These are phyloP conservation scores for Nylanderia fulva DNA, from an alignment of 1,140 invertebrate species.

Conservation along the genomic window DNA sequence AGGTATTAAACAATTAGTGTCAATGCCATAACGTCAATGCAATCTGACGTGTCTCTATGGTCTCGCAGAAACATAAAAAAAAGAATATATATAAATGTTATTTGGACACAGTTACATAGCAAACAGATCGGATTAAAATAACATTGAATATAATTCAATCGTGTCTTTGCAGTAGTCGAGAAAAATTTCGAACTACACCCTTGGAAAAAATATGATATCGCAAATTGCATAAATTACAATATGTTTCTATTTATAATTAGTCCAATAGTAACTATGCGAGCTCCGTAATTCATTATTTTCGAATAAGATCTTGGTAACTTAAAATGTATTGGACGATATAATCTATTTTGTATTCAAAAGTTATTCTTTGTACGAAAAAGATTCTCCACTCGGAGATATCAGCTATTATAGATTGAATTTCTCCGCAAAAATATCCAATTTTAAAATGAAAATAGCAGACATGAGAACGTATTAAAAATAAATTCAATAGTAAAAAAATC, in stretches of 20 bases:
- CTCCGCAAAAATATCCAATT: constrained; percentile 39
- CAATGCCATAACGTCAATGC: constrained; percentile 51
- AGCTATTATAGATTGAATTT: constrained; percentile 5
- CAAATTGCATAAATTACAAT: background rate
- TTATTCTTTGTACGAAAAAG: constrained; percentile 41
- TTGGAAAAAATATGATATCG: background rate
- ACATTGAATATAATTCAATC: background rate
- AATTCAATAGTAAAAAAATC: constrained; percentile 7
- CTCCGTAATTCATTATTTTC: constrained; percentile 26
- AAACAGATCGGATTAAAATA: background rate
- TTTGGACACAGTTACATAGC: background rate
- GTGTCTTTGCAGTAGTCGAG: background rate
- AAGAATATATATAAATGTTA: background rate
- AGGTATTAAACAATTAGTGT: constrained; percentile 77
- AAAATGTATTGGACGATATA: constrained; percentile 39
- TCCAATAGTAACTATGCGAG: background rate
- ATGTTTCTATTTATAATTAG: background rate
- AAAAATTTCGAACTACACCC: background rate
- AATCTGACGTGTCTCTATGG: constrained; percentile 29
- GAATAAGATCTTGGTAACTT: constrained; percentile 45
- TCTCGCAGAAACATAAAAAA: background rate
- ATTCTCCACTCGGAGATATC: constrained; percentile 3
- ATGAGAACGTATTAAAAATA: background rate
- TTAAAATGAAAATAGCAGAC: constrained; percentile 9
- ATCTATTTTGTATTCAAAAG: constrained; percentile 54